These are phyloP conservation scores for Pithys albifrons DNA, from an alignment of 2,113 vertebrate genomes.

Conservation along the genomic window DNA sequence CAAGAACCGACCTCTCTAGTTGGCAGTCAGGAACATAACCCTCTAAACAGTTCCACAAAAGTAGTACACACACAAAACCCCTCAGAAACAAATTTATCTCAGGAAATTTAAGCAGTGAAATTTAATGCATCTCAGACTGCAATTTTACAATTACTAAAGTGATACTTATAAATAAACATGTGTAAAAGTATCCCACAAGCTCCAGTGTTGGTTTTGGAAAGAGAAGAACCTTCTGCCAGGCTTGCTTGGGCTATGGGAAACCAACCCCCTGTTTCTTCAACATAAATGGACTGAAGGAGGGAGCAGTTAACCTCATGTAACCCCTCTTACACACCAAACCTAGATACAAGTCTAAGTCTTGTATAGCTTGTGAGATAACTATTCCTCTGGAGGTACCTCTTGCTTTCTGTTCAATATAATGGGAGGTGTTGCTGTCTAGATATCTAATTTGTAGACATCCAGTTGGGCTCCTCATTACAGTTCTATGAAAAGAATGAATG, in stretches of 20 bases:
- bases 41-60: neutral
- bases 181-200: neutral
- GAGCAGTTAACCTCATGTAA: neutral
- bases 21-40: neutral
- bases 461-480: neutral
- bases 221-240: neutral
- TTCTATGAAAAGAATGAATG: neutral
- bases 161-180: neutral
- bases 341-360: neutral
- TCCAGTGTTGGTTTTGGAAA: neutral
- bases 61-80: neutral
- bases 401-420: neutral
- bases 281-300: neutral
- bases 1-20: neutral
- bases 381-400: neutral
- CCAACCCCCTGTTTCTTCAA: neutral
- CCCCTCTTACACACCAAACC: neutral
- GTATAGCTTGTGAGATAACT: neutral
- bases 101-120: neutral
- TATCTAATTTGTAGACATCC: neutral
- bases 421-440: neutral
- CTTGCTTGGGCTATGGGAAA: neutral
- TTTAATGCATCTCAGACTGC: neutral
- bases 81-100: neutral
- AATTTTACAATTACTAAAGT: neutral